phyloP scores from a whole-genome alignment of 2,113 vertebrate genomes.

The Ramphastos sulfuratus region DNA sequence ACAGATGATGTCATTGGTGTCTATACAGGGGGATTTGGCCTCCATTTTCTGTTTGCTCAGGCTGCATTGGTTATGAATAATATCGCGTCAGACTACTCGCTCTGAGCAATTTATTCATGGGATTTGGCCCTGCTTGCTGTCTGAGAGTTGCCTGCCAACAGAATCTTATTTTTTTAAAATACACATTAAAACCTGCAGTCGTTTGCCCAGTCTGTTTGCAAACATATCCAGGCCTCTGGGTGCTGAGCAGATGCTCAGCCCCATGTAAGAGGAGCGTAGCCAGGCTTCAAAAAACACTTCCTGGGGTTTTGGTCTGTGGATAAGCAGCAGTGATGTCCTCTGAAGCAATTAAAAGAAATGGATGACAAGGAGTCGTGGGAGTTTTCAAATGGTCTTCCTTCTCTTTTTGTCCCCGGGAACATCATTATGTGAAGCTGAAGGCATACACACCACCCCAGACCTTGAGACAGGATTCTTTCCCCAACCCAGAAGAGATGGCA shows the following conservation, averaged over 20 bases:
- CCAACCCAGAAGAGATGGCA: not conserved
- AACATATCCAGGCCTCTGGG: conserved; percentile 11
- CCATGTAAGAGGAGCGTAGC: not conserved
- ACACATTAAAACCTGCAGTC: conserved; percentile 13
- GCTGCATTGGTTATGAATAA: conserved; percentile 71
- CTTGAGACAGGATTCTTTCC: conserved; percentile 39
- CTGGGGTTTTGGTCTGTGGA: not conserved
- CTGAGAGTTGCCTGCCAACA: conserved; percentile 63
- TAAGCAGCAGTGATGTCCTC: rapidly evolving
- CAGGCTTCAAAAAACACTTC: not conserved
- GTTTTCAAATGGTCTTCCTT: not conserved
- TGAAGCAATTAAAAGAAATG: not conserved
- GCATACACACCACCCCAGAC: not conserved
- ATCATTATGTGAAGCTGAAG: conserved; percentile 1
- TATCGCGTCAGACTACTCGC: conserved; percentile 60
- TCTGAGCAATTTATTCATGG: conserved; percentile 70
- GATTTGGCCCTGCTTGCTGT: conserved; percentile 62
- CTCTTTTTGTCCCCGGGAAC: not conserved
- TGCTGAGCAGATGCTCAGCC: conserved; percentile 5
- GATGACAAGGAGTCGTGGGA: not conserved
- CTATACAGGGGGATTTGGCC: conserved; percentile 61
- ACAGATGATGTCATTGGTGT: conserved; percentile 63
- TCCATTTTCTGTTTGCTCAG: conserved; percentile 69
- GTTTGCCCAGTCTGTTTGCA: conserved; percentile 8
- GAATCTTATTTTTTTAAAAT: conserved; percentile 60